A percentile compares a stretch with the other conserved stretches of the same genome.
Conservation (phyloP, 2,888 invertebrate genomes). For the Invenusta paracnida region DNA sequence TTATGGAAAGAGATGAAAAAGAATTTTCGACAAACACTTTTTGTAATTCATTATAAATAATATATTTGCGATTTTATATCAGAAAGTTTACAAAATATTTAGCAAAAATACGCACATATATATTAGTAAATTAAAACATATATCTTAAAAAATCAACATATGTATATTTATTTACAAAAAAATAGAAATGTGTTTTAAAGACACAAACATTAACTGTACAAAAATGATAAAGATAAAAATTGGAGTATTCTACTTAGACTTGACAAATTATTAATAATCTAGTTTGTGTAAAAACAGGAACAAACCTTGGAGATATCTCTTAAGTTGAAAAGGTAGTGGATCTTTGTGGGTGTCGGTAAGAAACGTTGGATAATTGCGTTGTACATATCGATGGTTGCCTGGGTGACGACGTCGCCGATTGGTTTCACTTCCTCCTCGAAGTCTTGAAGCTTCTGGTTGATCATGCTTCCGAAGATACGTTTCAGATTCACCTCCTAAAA, state of each 20-base stretch:
- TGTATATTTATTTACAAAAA: not conserved
- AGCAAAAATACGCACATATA: too few species aligned
- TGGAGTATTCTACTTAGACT: too few species aligned
- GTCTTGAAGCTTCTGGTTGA: conserved; percentile 71
- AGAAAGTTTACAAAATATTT: too few species aligned
- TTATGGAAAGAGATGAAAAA: too few species aligned
- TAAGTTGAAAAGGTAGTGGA: conserved; percentile 61
- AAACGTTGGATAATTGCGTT: conserved; percentile 55
- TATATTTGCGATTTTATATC: too few species aligned
- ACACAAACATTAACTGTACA: too few species aligned
- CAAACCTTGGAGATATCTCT: conserved; percentile 75
- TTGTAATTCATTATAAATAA: not conserved
- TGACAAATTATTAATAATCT: not conserved
- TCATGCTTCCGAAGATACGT: conserved; percentile 72
- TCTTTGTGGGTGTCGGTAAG: conserved; percentile 61
- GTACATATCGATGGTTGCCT: conserved; percentile 61
- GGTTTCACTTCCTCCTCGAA: conserved; percentile 75
- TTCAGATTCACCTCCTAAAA: conserved; percentile 65
- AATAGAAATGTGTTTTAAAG: too few species aligned
- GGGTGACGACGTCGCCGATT: conserved; percentile 61
- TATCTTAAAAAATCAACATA: not conserved
- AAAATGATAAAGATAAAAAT: too few species aligned
- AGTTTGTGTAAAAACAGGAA: not conserved
- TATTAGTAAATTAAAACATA: not conserved
- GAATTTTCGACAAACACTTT: not conserved